Base-by-base conservation (phyloP, 2,888 invertebrate genomes). In the Sepiola atlantica region DNA sequence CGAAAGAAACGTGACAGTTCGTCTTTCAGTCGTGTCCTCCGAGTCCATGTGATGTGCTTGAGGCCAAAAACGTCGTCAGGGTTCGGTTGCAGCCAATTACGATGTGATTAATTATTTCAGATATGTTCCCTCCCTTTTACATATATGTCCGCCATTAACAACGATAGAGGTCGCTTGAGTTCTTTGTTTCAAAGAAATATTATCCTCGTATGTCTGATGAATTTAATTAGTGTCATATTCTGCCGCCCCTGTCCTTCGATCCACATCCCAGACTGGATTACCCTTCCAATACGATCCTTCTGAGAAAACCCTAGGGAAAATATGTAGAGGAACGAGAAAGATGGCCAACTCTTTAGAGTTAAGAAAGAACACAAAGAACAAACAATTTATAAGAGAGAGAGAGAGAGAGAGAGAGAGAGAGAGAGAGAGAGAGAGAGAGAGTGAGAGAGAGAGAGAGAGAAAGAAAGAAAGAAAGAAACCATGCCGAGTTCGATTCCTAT, bases 191-290 rank as follows among this genome's bases (percentile, higher is more conserved):
- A 4, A 14, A 77, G 77, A 77, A 77, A 77, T 77, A 77, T 77
- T 77, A 77, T 77, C 77, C 77, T 16, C n/a, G 77, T 32, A 77
- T 77, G 77, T n/a, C n/a, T 77, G 77, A 77, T 77, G n/a, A 77
- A 77, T 77, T 77, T 77, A 77, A 77, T 77, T 77, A 77, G 77
- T 77, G 77, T 77, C 77, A 77, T 77, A 77, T 77, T 77, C n/a
- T 32, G 77, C n/a, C 61, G 24, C 24, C 77, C n/a, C 77, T 32
- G n/a, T 18, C 77, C 1, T 16, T 77, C 77, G n/a, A n/a, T 32
- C n/a, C 77, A 32, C 32, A 32, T 77, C n/a, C 45, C 61, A 61
- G 61, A 61, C 61, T 61, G 61, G 61, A 61, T 28, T 61, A n/a
- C 32, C 77, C n/a, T 32, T 77, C 77, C 77, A 77, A 32, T 77